Base-by-base conservation (phyloP, 2,113 vertebrate species). In the Trichomycterus rosablanca region DNA sequence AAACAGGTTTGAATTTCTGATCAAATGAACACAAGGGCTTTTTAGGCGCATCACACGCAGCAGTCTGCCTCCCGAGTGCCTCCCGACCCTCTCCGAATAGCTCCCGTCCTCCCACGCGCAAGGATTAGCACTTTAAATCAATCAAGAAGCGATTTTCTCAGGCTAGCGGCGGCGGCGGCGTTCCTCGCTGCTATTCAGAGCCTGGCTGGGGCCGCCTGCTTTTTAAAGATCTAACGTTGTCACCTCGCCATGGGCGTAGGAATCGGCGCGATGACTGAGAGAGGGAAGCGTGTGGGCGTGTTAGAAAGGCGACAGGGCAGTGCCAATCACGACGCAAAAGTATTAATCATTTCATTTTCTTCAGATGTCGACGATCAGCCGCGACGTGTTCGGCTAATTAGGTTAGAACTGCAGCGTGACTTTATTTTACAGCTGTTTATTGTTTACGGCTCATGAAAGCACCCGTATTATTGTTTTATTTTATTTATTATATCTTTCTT, bases 221-320 rank as follows among this genome's bases (percentile, higher is more conserved):
- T 16, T 61, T 14, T 23, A 42, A 50, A 42, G 39, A n/a, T 28
- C 3, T 30, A 50, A 42, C 32, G n/a, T 39, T 28, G 54, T 57
- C 43, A 57, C 37, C 39, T 10, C 16, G 20, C 34, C 34, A 35
- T 35, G 9, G 14, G 34, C 9, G 20, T 15, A 42, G 37, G 43
- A 43, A 18, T 19, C 19, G 39, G 23, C 54, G 12, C 16, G 18
- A 43, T 30, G 5, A 28, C 37, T 28, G 39, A 10, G 37, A 56
- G 6, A 22, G 4, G 35, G 34, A 26, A 16, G 20, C 53, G 35
- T 56, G 53, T 56, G 40, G 53, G 53, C 40, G 53, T 56, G 53
- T 35, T 56, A 20, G 53, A 12, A 26, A 10, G 5, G 53, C 53
- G 39, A 56, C 19, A 5, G 40, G 22, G 35, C 35, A 56, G 3